Conservation (phyloP, 1,140 invertebrate species). For the Andricus grossulariae region DNA sequence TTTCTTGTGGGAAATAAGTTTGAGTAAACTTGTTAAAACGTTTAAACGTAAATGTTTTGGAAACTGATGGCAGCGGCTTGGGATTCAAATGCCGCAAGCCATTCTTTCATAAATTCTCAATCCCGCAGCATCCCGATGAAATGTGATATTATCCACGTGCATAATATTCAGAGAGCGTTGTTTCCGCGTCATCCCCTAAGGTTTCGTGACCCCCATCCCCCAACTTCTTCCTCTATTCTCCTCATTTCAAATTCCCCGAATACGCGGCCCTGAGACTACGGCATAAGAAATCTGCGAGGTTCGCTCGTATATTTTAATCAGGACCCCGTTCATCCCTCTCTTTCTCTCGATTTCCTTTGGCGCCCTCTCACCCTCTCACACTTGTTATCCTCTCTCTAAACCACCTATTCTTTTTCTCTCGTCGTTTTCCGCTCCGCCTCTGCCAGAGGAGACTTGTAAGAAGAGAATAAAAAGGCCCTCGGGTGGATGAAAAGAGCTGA, state of each 20-base stretch:
- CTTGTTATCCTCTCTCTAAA: conserved; percentile 33
- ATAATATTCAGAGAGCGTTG: conserved; percentile 58
- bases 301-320: conserved; percentile 75
- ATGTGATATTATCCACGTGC: conserved; percentile 51
- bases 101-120: conserved; percentile 50
- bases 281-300: conserved; percentile 72
- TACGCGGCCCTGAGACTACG: conserved; percentile 60
- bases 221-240: conserved; percentile 28
- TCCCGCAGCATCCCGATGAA: conserved; percentile 42
- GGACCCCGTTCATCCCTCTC: conserved; percentile 55
- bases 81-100: conserved; percentile 45
- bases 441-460: conserved; percentile 67
- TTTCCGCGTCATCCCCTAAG: conserved; percentile 50
- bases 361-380: conserved; percentile 46
- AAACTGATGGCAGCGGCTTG: neutral
- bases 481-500: conserved; percentile 73
- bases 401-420: conserved; percentile 59
- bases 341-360: conserved; percentile 48
- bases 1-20: too few relatives aligned
- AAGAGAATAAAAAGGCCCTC: conserved; percentile 61
- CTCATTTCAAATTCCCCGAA: conserved; percentile 74
- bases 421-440: conserved; percentile 52
- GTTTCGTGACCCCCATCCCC: conserved; percentile 44
- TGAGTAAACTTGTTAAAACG: neutral
- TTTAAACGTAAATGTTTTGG: neutral